Conservation (phyloP, 2,113 vertebrate genomes). For the Helogale parvula region DNA sequence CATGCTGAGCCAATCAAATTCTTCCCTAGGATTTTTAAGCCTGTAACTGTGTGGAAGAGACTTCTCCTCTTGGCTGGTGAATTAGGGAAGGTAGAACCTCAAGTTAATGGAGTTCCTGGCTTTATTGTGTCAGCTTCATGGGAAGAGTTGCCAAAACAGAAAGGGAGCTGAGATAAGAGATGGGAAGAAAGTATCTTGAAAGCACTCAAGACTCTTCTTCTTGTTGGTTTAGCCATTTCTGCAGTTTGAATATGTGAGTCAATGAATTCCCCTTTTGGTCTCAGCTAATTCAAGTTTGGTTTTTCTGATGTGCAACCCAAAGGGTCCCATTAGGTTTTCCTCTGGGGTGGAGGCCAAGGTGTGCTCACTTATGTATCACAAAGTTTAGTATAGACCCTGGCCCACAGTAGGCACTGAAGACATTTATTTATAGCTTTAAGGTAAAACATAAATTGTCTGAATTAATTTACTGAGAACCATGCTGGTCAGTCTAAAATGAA, state of each 20-base stretch:
- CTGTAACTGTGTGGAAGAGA: neutral
- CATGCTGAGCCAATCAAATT: neutral
- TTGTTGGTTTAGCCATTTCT: neutral
- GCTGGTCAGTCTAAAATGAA: conserved; percentile 25
- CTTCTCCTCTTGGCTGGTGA: neutral
- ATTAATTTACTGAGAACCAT: conserved; percentile 14
- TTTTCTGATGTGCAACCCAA: neutral
- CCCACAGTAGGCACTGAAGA: neutral
- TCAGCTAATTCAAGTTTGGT: neutral
- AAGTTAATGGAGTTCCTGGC: neutral
- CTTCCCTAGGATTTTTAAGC: neutral
- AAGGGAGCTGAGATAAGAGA: neutral
- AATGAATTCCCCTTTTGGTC: neutral
- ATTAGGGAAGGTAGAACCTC: neutral
- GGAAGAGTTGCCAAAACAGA: neutral
- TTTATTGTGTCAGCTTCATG: neutral
- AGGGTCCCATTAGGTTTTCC: neutral
- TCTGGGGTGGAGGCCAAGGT: neutral
- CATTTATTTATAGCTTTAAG: conserved; percentile 24
- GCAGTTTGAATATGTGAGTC: neutral
- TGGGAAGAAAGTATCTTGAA: neutral
- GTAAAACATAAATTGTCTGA: neutral
- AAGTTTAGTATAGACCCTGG: neutral
- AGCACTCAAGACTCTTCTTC: neutral
- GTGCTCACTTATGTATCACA: neutral